A percentile compares a stretch with the other conserved stretches of the same genome.
phyloP scores from a whole-genome alignment of 2,113 vertebrate genomes.

The Lepisosteus oculatus region DNA sequence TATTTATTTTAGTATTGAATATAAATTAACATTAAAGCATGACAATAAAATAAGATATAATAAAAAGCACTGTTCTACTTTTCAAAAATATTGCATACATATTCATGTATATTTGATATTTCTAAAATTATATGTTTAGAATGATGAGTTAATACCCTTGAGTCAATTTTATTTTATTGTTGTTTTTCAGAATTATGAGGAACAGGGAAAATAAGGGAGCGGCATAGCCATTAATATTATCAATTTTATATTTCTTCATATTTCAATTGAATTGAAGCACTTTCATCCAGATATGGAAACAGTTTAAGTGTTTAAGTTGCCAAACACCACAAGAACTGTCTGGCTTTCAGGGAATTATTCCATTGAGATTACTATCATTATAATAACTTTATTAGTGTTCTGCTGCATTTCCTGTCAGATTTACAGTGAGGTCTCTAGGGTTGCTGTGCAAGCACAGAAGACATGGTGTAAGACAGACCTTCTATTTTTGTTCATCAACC shows the following conservation, averaged over 20 bases:
- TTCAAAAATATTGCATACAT: slow-evolving; percentile 36
- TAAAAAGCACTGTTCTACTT: slow-evolving; percentile 22
- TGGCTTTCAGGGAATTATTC: slow-evolving; percentile 34
- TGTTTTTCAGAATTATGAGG: slow-evolving; percentile 36
- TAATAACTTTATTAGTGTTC: slow-evolving; percentile 62
- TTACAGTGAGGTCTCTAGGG: slow-evolving; percentile 59
- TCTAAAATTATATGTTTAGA: slow-evolving; percentile 51
- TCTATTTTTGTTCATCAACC: slow-evolving; percentile 40
- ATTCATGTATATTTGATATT: slow-evolving; percentile 38
- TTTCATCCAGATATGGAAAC: too few relatives aligned
- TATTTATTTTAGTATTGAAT: neutral
- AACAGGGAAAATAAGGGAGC: slow-evolving; percentile 30
- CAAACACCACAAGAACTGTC: slow-evolving; percentile 30
- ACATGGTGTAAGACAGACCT: slow-evolving; percentile 42
- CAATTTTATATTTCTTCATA: slow-evolving; percentile 33
- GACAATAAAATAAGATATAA: slow-evolving; percentile 41
- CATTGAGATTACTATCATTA: slow-evolving; percentile 55
- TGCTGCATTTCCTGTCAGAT: slow-evolving; percentile 67
- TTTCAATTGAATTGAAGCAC: neutral
- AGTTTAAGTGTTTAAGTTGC: slow-evolving; percentile 32
- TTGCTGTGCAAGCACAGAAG: slow-evolving; percentile 50
- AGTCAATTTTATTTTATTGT: slow-evolving; percentile 46
- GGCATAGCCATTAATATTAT: slow-evolving; percentile 50
- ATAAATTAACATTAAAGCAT: neutral
- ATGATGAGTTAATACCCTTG: slow-evolving; percentile 39